Conservation (phyloP, 2,113 vertebrate species). For the Platanista minor region DNA sequence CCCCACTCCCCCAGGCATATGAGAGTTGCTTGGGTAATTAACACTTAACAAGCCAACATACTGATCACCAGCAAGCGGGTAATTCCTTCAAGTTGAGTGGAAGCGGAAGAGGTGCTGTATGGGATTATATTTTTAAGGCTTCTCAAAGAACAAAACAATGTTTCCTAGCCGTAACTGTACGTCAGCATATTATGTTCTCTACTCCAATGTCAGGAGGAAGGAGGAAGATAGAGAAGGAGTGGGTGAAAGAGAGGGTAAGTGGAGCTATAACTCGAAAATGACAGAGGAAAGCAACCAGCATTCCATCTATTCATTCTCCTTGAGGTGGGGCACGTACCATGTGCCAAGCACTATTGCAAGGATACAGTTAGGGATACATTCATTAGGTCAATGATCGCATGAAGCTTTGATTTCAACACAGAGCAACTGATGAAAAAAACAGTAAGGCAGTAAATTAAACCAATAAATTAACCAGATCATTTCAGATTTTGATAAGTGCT, state of each 20-base stretch:
- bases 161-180: background rate
- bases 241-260: background rate
- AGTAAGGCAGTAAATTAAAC: background rate
- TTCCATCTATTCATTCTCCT: background rate
- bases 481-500: background rate
- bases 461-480: background rate
- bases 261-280: background rate
- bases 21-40: background rate
- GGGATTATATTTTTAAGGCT: background rate
- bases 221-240: background rate
- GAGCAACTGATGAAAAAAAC: background rate
- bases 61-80: background rate
- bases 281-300: background rate
- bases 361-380: background rate
- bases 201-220: background rate
- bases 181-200: background rate
- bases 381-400: background rate
- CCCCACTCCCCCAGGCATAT: background rate
- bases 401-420: background rate
- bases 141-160: background rate
- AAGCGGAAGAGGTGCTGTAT: background rate
- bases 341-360: background rate
- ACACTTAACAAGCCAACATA: background rate
- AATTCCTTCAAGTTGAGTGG: background rate
- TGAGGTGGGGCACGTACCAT: fast-evolving